A percentile compares a stretch with the other conserved stretches of the same genome.
Evolutionary conservation across 30 jellyfish, hydroid and myxozoan genomes (phyloP).

Genomic region (Catostylus mosaicus): DNA sequence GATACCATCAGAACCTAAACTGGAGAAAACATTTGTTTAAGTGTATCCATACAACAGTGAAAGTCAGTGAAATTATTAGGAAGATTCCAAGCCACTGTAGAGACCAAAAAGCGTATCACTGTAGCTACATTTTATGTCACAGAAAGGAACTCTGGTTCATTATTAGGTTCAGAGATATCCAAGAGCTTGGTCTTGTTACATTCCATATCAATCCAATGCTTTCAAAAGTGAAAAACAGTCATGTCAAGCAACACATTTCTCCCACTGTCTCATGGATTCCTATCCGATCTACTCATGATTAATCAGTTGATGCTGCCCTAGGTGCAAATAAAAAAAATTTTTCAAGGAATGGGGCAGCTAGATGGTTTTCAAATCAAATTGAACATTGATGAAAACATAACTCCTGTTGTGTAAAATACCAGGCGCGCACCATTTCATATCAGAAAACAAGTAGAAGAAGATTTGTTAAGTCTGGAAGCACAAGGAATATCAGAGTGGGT

Average conservation of each 20-base stretch:
- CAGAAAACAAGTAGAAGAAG: constrained; percentile 17
- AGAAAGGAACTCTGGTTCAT: constrained; percentile 49
- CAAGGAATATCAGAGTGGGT: constrained; percentile 11
- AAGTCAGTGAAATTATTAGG: constrained; percentile 49
- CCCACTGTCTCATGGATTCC: constrained; percentile 41
- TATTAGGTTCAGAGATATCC: constrained; percentile 64
- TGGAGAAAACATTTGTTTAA: constrained; percentile 38
- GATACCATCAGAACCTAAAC: constrained; percentile 33
- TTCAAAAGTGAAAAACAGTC: constrained; percentile 32
- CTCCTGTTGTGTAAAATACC: constrained; percentile 18
- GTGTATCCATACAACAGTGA: constrained; percentile 57
- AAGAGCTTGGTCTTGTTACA: constrained; percentile 67
- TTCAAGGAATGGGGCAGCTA: constrained; percentile 13
- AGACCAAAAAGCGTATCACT: constrained; percentile 57
- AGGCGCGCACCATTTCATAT: constrained; percentile 5
- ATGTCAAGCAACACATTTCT: constrained; percentile 17
- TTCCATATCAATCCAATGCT: constrained; percentile 41
- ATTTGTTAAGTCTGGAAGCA: constrained; percentile 14
- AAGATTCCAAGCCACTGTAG: constrained; percentile 61
- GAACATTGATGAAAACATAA: constrained; percentile 20
- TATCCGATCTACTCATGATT: constrained; percentile 48
- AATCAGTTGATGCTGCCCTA: constrained; percentile 38
- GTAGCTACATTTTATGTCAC: constrained; percentile 54
- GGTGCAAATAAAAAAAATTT: constrained; percentile 29
- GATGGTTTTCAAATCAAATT: constrained; percentile 25